Base-by-base conservation (phyloP, 2,797 vertebrate species). In the Tokudaia muenninki region DNA sequence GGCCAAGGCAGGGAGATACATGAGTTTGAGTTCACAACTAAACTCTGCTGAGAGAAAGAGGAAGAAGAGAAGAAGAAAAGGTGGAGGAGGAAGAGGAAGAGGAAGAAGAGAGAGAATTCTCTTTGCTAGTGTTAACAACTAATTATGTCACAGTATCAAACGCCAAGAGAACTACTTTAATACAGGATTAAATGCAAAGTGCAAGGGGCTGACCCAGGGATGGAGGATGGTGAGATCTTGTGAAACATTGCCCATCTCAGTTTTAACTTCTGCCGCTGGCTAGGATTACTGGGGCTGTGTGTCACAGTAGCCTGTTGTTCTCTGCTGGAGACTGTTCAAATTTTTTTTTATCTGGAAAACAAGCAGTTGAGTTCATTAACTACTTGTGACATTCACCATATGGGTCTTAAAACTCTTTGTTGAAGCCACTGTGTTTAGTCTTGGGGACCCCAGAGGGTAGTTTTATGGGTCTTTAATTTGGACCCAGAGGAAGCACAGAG, bases 381-480 rank as follows among this genome's bases (percentile, higher is more conserved):
- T 50, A 59, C 72, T 72, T 84, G 65, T 67, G 65, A 81, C 26
- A 74, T 90, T 59, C 82, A 70, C 75, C 83, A 94, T 47, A 78
- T 93, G 65, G n/a, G 83, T 75, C 47, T 93, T 75, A 78, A 82
- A 61, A 79, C 34, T 82, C 83, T 77, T 95, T 22, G 19, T 26
- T 72, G 57, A 94, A 55, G 37, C 70, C 77, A 31, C 26, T n/a
- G 22, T 92, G 41, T 77, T 57, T 50, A 34, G 41, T 65, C 67
- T 50, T 34, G 75, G 55, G 37, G 90, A 47, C 29, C 61, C 72
- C 77, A 50, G 55, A 86, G 22, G 59, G 31, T 22, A 6, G 29
- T 34, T 96, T 89, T 84, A 59, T 12, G 50, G 29, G 52, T 63
- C 31, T 89, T 81, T 95, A 97, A 78, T 97, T 96, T 95, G 31